Evolutionary conservation across 2,797 vertebrate species (phyloP), one percentile per base, ranked within the genome.

Genomic region (Rhinogobio ventralis): DNA sequence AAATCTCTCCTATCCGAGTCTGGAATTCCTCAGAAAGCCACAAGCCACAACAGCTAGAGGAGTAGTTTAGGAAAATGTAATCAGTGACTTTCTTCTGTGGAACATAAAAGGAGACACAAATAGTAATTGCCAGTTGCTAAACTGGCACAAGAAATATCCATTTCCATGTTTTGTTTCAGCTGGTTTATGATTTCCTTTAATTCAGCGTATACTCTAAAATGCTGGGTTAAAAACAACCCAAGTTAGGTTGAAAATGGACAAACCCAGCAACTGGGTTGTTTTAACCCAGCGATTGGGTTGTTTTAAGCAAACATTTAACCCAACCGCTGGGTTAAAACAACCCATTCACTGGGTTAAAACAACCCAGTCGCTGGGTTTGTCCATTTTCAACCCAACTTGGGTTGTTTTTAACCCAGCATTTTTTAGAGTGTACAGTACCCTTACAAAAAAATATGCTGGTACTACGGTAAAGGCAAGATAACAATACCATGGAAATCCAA

Each of bases 21-120:
- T 87, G 79, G 85, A 83, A 85, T 86, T 86, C 86, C 82, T 28
- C 14, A 1, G 11, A 86, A 53, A 53, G 71, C 60, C 60, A 82
- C 19, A 46, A 30, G 74, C 53, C 74, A 20, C 36, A 11, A n/a
- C 62, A 51, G 39, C 42, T 33, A 46, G 46, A 79, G 7, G 25
- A 79, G 25, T 67, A 8, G 19, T 66, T 79, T n/a, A 66, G 62
- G 77, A 79, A 78, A 64, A 64, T 64, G 75, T 39, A 19, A 6
- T 51, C 14, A 15, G 42, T 30, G 6, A 13, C 39, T 11, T 13
- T 46, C 42, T 66, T 49, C 60, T 15, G 23, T 73, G 45, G n/a
- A 73, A 73, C 25, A 15, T 25, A 17, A 4, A 7, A 75, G 19
- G 49, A 55, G 11, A 55, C 7, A n/a, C 42, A n/a, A 33, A 28